Conservation (phyloP, 2,888 invertebrate genomes). For the Pseudolycoriella hygida region DNA sequence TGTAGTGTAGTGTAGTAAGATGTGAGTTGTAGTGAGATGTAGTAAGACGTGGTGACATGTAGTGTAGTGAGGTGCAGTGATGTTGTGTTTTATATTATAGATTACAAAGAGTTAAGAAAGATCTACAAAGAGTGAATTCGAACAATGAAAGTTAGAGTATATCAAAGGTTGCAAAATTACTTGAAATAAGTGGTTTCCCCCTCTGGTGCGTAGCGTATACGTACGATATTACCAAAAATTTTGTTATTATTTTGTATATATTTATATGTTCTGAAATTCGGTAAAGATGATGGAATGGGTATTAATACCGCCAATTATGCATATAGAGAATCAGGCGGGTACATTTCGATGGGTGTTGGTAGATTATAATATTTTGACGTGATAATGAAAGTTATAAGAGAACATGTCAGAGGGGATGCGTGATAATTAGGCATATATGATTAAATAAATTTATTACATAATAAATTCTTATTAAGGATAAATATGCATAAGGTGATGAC, state of each 20-base stretch:
- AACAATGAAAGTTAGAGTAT: too few species aligned
- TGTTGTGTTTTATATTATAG: too few species aligned
- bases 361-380: slow-evolving; percentile 6
- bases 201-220: too few species aligned
- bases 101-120: too few species aligned
- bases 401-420: slow-evolving; percentile 6
- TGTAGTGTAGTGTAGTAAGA: too few species aligned
- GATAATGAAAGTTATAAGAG: slow-evolving; percentile 6
- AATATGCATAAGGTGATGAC: slow-evolving; percentile 5
- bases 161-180: too few species aligned
- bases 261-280: not conserved
- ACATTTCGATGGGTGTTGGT: slow-evolving; percentile 2
- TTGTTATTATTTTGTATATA: not conserved
- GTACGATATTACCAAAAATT: not conserved
- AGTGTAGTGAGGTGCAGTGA: too few species aligned
- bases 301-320: not conserved
- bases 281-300: not conserved
- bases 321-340: not conserved
- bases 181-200: too few species aligned
- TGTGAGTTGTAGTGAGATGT: too few species aligned
- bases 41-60: too few species aligned
- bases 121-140: too few species aligned
- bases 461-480: slow-evolving; percentile 12
- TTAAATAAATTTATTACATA: slow-evolving; percentile 13
- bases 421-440: slow-evolving; percentile 8